Conservation (phyloP, 1,140 invertebrate species). For the Drosophila melanogaster region Release_6_plus_ISO1_MT NC_004354.4:22763001-22763500, state of each 20-base stretch:
- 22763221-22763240: constrained; percentile 68
- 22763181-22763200: constrained; percentile 77
- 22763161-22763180: constrained; percentile 83
- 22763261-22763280: constrained; percentile 17
- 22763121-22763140: constrained; percentile 25
- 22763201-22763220: constrained; percentile 52
- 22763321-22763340: constrained; percentile 81
- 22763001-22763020: constrained; percentile 42
- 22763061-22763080: constrained; percentile 54
- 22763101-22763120: background rate
- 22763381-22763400: background rate
- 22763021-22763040: constrained; percentile 41
- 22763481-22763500: constrained; percentile 82
- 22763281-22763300: constrained; percentile 17
- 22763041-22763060: constrained; percentile 22
- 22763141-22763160: constrained; percentile 77
- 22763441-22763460: constrained; percentile 76
- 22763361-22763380: constrained; percentile 49
- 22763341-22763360: constrained; percentile 55
- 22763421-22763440: constrained; percentile 38
- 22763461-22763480: constrained; percentile 67
- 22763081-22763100: constrained; percentile 9
- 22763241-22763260: constrained; percentile 21
- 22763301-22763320: constrained; percentile 81
- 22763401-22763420: constrained; percentile 5